Evolutionary conservation across 2,888 invertebrate species (phyloP), one percentile per base, ranked within the genome.

Genomic region (Coleophora flavipennella): DNA sequence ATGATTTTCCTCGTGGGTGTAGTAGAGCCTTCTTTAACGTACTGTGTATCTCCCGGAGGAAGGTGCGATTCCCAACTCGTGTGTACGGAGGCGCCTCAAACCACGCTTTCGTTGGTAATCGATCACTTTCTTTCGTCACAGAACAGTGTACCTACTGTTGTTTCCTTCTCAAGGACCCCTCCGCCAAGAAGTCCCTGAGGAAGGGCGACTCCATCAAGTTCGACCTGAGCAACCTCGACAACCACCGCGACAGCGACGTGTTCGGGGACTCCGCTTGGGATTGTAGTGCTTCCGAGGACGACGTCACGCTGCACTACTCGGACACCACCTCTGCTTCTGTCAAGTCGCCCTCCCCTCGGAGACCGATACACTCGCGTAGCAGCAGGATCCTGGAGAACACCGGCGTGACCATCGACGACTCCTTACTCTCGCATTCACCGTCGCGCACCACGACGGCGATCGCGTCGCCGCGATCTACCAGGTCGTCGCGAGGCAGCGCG

Each of bases 151-250:
- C n/a, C n/a, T 20, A 20, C 6, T 20, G 6, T 20, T 20, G 3
- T 6, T 83, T 83, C 0, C 68, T 80, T 0, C 63, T 80, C 14
- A 76, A 69, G 39, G 67, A 75, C 35, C 71, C 70, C 1, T 38
- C 41, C 3, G 48, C 59, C 1, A 67, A 66, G 42, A 59, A 52
- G 14, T 55, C 48, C 11, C 35, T 41, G 6, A 62, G 74, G 32
- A 80, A 76, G 45, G 62, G 59, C 0, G 83, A 81, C 25, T 75
- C 77, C 8, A 85, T 84, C 33, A 78, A 77, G 38, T 81, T 84
- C 42, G 83, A 85, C 42, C 51, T 83, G 4, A 78, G 78, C 46
- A 79, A 81, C 47, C 48, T 83, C 1, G 69, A 71, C 29, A 50
- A 42, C 13, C 40, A 43, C 3, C 32, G 44, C 10, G 50, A 48